Conservation (phyloP, 1,140 invertebrate genomes). For the Pollicipes pollicipes region DNA sequence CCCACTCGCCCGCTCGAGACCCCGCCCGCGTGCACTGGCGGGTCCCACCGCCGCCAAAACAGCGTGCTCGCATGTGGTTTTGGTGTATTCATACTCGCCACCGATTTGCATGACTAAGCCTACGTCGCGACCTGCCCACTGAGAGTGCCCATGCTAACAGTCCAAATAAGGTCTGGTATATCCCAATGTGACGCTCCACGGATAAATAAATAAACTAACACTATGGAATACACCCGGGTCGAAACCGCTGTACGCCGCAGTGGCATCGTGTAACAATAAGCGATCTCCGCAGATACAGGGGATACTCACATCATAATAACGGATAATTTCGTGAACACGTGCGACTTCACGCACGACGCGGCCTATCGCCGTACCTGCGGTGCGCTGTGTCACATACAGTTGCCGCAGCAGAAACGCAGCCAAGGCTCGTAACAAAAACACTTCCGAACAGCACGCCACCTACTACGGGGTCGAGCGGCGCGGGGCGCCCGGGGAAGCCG, state of each 20-base stretch:
- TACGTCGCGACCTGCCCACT: not conserved
- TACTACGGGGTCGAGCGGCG: not conserved
- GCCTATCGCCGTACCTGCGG: not conserved
- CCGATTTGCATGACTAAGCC: not conserved
- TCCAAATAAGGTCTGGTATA: too few species aligned
- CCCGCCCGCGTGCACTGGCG: too few species aligned
- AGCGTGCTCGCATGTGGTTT: too few species aligned
- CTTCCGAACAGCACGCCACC: too few species aligned
- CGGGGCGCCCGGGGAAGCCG: not conserved
- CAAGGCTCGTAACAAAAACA: not conserved
- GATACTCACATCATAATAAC: not conserved
- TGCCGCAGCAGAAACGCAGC: not conserved
- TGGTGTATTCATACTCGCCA: not conserved
- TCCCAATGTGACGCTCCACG: too few species aligned
- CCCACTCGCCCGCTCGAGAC: too few species aligned
- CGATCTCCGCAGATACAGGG: not conserved
- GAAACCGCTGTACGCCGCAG: too few species aligned
- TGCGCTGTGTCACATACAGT: not conserved
- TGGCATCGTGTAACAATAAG: not conserved
- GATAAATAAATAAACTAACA: not conserved
- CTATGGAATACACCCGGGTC: not conserved
- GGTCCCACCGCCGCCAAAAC: too few species aligned
- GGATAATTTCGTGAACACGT: not conserved
- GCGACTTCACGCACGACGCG: not conserved
- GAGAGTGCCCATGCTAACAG: too few species aligned